Conservation (phyloP, 2,888 invertebrate species). For the Andrena camellia region DNA sequence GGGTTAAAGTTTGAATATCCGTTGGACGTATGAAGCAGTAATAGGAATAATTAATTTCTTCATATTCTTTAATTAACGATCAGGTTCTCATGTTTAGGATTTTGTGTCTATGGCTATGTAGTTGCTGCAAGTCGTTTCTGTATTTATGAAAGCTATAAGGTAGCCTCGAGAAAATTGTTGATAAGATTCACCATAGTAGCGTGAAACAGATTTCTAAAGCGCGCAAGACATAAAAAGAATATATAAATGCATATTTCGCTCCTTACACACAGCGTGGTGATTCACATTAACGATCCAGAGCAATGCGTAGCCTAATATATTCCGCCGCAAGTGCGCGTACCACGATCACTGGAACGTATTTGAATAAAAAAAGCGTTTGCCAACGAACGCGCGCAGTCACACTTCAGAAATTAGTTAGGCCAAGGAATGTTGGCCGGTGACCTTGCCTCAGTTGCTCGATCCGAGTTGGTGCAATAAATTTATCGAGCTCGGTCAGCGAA, state of each 20-base stretch:
- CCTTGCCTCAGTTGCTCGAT: slow-evolving; percentile 31
- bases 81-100: too few species aligned
- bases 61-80: too few species aligned
- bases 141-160: too few species aligned
- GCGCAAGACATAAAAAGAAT: not conserved
- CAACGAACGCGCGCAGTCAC: slow-evolving; percentile 8
- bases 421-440: slow-evolving; percentile 29
- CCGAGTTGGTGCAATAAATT: slow-evolving; percentile 15
- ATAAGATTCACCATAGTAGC: too few species aligned
- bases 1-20: too few species aligned
- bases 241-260: not conserved
- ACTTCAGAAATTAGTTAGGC: slow-evolving; percentile 47
- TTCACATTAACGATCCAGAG: not conserved
- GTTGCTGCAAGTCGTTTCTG: too few species aligned
- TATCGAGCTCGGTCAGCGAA: not conserved
- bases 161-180: too few species aligned
- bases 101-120: too few species aligned
- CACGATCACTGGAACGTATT: not conserved
- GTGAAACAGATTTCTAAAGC: not conserved
- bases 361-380: not conserved
- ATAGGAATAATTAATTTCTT: too few species aligned
- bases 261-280: not conserved
- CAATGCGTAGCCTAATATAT: not conserved
- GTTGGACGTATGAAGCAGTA: too few species aligned
- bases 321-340: not conserved